phyloP scores from a whole-genome alignment of 2,797 vertebrate species.

The Argentina silus region DNA sequence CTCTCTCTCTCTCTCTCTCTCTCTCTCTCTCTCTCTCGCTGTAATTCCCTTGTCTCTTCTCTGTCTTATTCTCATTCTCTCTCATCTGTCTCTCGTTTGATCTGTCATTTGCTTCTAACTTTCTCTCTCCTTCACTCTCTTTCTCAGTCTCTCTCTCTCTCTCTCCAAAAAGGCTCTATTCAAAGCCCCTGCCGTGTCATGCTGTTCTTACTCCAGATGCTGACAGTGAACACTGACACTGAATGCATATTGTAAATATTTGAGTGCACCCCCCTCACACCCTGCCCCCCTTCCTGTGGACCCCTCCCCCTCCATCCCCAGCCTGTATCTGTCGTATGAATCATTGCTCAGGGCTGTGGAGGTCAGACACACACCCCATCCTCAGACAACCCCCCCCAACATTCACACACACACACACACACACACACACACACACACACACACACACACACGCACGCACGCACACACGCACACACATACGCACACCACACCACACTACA shows the following conservation, averaged over 20 bases:
- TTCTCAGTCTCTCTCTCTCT: not conserved
- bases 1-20: not conserved
- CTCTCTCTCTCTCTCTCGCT: not conserved
- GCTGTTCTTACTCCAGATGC: constrained; percentile 51
- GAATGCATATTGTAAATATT: constrained; percentile 58
- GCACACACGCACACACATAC: not conserved
- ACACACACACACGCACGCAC: constrained; percentile 11
- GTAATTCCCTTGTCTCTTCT: not conserved
- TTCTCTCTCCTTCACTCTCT: not conserved
- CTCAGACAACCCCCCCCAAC: not conserved
- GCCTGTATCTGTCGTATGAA: constrained; percentile 41
- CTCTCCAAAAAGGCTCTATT: constrained; percentile 49
- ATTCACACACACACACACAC: constrained; percentile 12
- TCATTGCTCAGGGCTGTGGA: constrained; percentile 28
- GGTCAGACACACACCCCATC: constrained; percentile 26
- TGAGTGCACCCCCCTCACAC: constrained; percentile 31
- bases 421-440: not conserved
- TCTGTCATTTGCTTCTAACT: too few relatives aligned
- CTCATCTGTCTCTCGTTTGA: not conserved
- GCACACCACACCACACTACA: constrained; percentile 2
- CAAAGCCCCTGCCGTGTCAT: constrained; percentile 45
- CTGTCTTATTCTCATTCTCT: not conserved
- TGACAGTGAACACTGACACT: constrained; percentile 42
- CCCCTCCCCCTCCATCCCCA: constrained; percentile 17
- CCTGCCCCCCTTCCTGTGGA: constrained; percentile 30